Evolutionary conservation across 2,113 vertebrate species (phyloP), one percentile per base, ranked within the genome.

Genomic region (Polypterus bichir): DNA sequence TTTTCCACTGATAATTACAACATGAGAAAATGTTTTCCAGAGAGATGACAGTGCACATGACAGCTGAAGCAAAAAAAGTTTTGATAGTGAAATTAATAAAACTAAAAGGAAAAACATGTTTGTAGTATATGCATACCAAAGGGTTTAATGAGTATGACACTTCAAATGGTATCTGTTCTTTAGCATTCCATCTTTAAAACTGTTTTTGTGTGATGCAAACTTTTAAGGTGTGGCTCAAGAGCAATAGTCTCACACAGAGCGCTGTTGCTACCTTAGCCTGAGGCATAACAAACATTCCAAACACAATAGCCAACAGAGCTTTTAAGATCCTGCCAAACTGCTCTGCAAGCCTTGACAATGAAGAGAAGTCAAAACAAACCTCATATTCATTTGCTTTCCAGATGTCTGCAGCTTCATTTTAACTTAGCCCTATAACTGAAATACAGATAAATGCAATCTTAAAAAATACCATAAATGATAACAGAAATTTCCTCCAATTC

Each of bases 201-300:
- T 62, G 68, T 70, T 74, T 74, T 73, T 69, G 54, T 55, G 65
- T 64, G 66, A 62, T 67, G 49, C 44, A 63, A 45, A 5, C 53
- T 77, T 73, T 68, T 60, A 76, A 76, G 75, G 78, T 79, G 77
- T 77, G 76, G 75, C 64, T 59, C 44, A 62, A 56, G 54, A 64
- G 59, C 57, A 71, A 64, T 47, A 44, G 59, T 65, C 65, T 56
- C 63, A 63, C 54, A 48, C 54, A 67, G 6, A 53, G 63, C 66
- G 65, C 64, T 67, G 70, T 67, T 65, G 61, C 69, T 66, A 62
- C 70, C 65, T 62, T 53, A 64, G 62, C 67, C 76, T 69, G 61
- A 60, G 72, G 74, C 71, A 68, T 67, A 70, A 65, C 68, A 65
- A 67, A 68, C 64, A 61, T 69, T 74, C 68, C 74, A 72, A 75